Percentiles rank a stretch among this genome's conserved stretches.
Evolutionary conservation across 2,888 invertebrate species (phyloP).

Genomic region (Neoaliturus tenellus): DNA sequence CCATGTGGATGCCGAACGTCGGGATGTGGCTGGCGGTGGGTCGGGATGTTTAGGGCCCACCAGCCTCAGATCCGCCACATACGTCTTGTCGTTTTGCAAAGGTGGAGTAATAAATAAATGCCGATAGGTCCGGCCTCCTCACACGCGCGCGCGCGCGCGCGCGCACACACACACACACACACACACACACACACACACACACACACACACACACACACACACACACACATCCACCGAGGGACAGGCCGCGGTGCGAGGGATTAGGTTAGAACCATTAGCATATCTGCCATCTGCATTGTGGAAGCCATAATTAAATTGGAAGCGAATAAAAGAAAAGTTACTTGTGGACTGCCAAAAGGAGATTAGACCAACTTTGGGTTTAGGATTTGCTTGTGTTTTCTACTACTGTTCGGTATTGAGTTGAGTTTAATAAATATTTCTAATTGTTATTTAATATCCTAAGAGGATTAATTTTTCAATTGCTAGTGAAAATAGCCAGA

Average conservation of each 20-base stretch:
- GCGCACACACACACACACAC: no score
- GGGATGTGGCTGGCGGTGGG: not conserved
- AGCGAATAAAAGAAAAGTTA: not conserved
- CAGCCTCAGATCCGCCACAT: not conserved
- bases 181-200: no score
- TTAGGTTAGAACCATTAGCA: not conserved
- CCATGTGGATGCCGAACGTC: no score
- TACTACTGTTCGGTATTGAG: no score
- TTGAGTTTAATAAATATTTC: no score
- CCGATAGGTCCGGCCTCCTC: not conserved
- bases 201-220: no score
- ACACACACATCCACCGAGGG: no score
- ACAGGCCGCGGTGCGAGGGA: not conserved
- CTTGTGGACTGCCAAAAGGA: not conserved
- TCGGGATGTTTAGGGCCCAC: not conserved
- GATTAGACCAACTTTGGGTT: not conserved
- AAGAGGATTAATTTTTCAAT: no score
- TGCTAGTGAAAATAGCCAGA: no score
- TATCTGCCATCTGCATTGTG: slow-evolving; percentile 17
- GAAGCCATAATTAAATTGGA: not conserved
- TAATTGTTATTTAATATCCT: no score
- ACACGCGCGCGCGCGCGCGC: not conserved
- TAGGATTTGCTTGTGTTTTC: not conserved
- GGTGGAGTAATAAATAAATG: slow-evolving; percentile 12
- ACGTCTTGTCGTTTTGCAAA: slow-evolving; percentile 1